These are phyloP conservation scores for Drosophila engyochracea DNA, from an alignment of 2,888 invertebrate species.

Conservation along the genomic window DNA sequence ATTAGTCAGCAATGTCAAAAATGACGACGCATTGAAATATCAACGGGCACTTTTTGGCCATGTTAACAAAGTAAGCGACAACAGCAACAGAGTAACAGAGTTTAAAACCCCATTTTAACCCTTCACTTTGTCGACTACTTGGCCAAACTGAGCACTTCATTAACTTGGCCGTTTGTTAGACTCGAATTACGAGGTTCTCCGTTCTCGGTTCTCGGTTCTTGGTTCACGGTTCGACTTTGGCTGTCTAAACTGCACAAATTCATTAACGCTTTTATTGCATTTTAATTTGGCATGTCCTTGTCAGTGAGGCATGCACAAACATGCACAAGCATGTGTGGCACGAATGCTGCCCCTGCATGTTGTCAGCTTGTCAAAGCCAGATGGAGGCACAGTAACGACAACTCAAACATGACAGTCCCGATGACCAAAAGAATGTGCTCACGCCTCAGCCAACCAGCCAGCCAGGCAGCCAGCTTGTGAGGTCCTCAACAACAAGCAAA, in stretches of 20 bases:
- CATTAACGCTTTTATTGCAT: constrained; percentile 79
- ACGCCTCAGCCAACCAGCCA: constrained; percentile 1
- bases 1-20: constrained; percentile 75
- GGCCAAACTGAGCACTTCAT: constrained; percentile 60
- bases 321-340: constrained; percentile 67
- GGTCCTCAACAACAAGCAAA: constrained; percentile 39
- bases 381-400: constrained; percentile 7
- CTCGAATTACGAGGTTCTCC: background rate
- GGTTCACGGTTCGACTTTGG: constrained; percentile 1
- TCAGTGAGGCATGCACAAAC: constrained; percentile 72
- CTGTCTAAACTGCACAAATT: constrained; percentile 62
- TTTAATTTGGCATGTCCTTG: constrained; percentile 78
- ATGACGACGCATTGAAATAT: constrained; percentile 72
- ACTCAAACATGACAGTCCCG: constrained; percentile 67
- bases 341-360: constrained; percentile 36
- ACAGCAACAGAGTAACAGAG: constrained; percentile 20
- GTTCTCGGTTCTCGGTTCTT: background rate
- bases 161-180: constrained; percentile 38
- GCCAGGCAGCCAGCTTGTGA: background rate
- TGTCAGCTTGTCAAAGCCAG: constrained; percentile 72
- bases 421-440: constrained; percentile 49
- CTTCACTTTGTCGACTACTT: constrained; percentile 15
- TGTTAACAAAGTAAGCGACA: constrained; percentile 60
- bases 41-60: constrained; percentile 60
- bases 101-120: constrained; percentile 60